Conservation (phyloP, 2,113 vertebrate genomes). For the Melozone crissalis region DNA sequence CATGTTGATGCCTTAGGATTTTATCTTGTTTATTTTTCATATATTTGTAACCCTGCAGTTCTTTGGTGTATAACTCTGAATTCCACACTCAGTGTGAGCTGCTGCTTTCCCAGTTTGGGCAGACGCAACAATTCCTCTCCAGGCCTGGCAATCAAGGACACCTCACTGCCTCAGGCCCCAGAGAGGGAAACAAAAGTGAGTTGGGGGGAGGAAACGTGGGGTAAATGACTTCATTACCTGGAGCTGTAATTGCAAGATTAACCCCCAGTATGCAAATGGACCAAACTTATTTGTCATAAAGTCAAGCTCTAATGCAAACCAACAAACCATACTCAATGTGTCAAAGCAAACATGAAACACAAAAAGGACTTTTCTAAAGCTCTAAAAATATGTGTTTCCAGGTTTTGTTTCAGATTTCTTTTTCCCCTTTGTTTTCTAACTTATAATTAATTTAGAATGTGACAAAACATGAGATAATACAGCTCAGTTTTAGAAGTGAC, state of each 20-base stretch:
- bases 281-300: neutral
- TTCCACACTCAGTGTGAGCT: accelerated
- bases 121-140: neutral
- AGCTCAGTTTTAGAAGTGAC: neutral
- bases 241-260: neutral
- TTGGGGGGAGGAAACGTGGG: neutral
- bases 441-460: neutral
- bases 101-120: neutral
- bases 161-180: neutral
- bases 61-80: neutral
- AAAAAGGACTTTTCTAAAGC: neutral
- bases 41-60: neutral
- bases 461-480: neutral
- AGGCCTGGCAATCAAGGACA: neutral
- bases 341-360: neutral
- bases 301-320: neutral
- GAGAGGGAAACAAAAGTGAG: neutral
- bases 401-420: neutral
- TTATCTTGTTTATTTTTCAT: neutral
- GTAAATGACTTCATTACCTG: neutral
- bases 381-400: neutral
- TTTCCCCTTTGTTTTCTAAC: neutral
- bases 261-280: neutral
- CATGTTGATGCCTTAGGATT: neutral
- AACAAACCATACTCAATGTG: accelerated